Evolutionary conservation across 2,113 vertebrate genomes (phyloP).

Genomic region (Cephalopterus ornatus): DNA sequence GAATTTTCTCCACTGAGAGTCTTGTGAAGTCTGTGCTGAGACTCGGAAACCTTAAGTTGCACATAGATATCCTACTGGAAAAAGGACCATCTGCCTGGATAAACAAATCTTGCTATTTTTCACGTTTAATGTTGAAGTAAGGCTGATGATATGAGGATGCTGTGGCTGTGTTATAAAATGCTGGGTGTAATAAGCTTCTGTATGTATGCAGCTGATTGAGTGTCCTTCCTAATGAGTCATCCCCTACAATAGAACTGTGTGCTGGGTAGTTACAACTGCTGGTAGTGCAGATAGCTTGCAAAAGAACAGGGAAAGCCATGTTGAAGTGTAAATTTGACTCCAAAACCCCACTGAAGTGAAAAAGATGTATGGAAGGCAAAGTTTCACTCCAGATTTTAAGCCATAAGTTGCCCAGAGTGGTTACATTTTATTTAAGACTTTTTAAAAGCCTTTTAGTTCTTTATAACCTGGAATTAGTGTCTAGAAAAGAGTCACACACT

Average conservation of each 20-base stretch:
- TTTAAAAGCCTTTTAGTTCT: too few species aligned
- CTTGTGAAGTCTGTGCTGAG: background rate
- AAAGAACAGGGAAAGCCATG: background rate
- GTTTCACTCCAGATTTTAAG: too few species aligned
- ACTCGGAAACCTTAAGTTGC: background rate
- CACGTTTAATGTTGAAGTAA: background rate
- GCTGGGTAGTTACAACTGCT: background rate
- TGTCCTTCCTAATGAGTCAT: background rate
- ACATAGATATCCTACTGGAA: background rate
- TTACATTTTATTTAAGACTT: too few species aligned
- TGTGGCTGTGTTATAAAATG: background rate
- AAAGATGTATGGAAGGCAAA: background rate
- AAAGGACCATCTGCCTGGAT: background rate
- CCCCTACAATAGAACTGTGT: background rate
- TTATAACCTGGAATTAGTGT: too few species aligned
- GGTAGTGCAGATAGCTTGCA: background rate
- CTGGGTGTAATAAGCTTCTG: background rate
- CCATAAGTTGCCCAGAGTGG: too few species aligned
- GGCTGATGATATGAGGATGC: background rate
- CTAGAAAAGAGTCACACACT: too few species aligned
- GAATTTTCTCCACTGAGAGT: background rate
- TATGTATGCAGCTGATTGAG: background rate
- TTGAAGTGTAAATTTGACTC: background rate
- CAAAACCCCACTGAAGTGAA: background rate
- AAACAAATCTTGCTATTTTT: background rate